Conservation (phyloP, 2,888 invertebrate species). For the Silvanus unidentatus region DNA sequence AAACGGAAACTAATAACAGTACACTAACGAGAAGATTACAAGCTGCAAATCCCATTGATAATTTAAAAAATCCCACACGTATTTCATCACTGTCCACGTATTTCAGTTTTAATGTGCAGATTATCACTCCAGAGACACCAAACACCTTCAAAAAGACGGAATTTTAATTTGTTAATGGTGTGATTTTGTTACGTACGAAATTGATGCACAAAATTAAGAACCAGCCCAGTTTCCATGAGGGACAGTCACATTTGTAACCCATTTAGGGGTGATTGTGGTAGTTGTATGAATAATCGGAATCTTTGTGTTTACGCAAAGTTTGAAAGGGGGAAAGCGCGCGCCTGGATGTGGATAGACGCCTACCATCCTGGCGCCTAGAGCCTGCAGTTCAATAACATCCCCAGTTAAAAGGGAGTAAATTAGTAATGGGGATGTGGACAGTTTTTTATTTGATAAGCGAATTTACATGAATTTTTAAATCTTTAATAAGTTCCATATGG, state of each 20-base stretch:
- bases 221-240: constrained; percentile 25
- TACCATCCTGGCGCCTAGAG: constrained; percentile 1
- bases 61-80: constrained; percentile 31
- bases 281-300: too few relatives aligned
- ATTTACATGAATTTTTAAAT: too few relatives aligned
- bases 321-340: too few relatives aligned
- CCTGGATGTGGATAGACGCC: neutral
- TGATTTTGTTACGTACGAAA: constrained; percentile 29
- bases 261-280: too few relatives aligned
- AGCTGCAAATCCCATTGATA: constrained; percentile 34
- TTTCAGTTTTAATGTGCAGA: constrained; percentile 30
- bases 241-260: neutral
- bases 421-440: too few relatives aligned
- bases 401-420: too few relatives aligned
- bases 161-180: constrained; percentile 2
- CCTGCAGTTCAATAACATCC: too few relatives aligned
- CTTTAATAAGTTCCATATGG: constrained; percentile 1
- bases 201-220: constrained; percentile 33
- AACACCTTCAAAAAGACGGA: constrained; percentile 26
- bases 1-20: constrained; percentile 29
- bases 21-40: constrained; percentile 33
- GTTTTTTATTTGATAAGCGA: too few relatives aligned
- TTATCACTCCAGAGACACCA: constrained; percentile 31
- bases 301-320: too few relatives aligned
- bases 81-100: constrained; percentile 28